Conservation (phyloP, 2,113 vertebrate genomes). For the Calypte anna region DNA sequence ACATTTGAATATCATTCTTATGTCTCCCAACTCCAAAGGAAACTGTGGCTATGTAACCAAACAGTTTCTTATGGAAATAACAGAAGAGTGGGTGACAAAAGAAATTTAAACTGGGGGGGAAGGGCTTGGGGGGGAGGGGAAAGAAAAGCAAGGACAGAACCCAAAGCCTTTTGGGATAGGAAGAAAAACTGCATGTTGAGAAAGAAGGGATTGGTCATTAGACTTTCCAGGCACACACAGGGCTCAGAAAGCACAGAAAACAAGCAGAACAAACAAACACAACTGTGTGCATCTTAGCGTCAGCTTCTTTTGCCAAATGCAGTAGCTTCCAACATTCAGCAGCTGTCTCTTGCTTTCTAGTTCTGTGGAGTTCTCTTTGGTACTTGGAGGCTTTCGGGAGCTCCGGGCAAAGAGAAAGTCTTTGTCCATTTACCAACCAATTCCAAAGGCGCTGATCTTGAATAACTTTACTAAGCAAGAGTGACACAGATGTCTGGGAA, state of each 20-base stretch:
- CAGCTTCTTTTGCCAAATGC: constrained; percentile 74
- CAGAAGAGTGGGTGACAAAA: constrained; percentile 17
- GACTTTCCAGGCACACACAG: constrained; percentile 68
- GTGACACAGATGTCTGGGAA: constrained; percentile 59
- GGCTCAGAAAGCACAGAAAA: constrained; percentile 70
- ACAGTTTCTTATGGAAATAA: neutral
- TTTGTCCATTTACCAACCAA: constrained; percentile 67
- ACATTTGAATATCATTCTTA: neutral
- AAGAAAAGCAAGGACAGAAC: constrained; percentile 56
- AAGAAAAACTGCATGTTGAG: constrained; percentile 65
- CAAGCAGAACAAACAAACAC: constrained; percentile 72
- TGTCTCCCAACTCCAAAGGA: neutral
- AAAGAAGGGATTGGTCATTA: constrained; percentile 53
- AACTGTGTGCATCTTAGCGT: constrained; percentile 67
- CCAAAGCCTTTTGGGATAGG: constrained; percentile 47
- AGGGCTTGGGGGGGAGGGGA: neutral
- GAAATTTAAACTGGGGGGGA: neutral
- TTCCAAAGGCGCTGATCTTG: constrained; percentile 71
- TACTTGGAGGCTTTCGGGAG: constrained; percentile 67
- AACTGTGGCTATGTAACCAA: neutral
- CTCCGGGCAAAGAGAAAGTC: constrained; percentile 71
- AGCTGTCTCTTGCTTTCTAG: constrained; percentile 72
- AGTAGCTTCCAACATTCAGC: constrained; percentile 72
- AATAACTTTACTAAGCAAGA: constrained; percentile 70
- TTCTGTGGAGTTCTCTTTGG: constrained; percentile 68